phyloP scores from a whole-genome alignment of 2,113 vertebrate genomes.

The Pygoscelis antarcticus region DNA sequence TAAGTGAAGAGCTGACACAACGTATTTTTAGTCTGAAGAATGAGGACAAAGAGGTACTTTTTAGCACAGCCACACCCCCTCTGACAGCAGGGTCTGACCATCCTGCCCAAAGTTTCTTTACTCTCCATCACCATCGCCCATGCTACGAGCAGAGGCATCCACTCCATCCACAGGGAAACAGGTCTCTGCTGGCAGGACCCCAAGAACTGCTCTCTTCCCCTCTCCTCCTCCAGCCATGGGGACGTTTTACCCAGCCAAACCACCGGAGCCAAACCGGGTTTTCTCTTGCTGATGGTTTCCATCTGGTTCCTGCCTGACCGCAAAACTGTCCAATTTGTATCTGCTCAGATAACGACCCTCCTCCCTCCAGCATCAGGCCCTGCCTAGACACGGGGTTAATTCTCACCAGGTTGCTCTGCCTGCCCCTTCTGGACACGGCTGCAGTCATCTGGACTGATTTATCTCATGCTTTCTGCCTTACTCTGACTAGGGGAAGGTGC shows the following conservation, averaged over 20 bases:
- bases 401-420: background rate
- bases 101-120: background rate
- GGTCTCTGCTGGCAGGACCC: background rate
- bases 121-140: background rate
- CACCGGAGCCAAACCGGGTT: background rate
- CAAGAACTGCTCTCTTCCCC: background rate
- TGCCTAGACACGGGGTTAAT: background rate
- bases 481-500: background rate
- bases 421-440: accelerated
- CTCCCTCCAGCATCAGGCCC: background rate
- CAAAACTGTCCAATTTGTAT: background rate
- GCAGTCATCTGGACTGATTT: background rate
- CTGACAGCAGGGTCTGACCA: background rate
- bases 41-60: background rate
- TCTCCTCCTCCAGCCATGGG: background rate
- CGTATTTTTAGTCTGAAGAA: background rate
- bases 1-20: background rate
- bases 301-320: background rate
- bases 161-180: background rate
- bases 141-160: background rate
- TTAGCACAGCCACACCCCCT: background rate
- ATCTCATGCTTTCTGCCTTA: background rate
- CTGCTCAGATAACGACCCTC: background rate
- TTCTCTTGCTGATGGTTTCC: background rate
- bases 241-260: background rate